Conservation (phyloP, 2,113 vertebrate genomes). For the Scomber colias region DNA sequence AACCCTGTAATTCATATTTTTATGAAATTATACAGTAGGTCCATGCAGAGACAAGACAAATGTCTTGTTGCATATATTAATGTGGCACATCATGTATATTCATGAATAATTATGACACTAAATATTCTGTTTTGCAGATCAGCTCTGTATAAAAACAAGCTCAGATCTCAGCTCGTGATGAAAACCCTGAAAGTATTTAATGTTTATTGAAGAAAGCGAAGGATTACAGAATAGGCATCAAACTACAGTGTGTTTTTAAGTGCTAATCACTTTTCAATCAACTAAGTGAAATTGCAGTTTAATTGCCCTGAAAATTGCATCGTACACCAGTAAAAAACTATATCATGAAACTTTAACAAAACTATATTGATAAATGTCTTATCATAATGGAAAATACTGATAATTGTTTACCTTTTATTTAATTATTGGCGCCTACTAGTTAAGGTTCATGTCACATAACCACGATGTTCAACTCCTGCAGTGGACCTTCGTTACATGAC, state of each 20-base stretch:
- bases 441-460: too few relatives aligned
- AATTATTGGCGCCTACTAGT: too few relatives aligned
- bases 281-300: conserved; percentile 8
- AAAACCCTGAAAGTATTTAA: conserved; percentile 12
- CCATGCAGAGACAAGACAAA: conserved; percentile 31
- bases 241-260: neutral
- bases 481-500: too few relatives aligned
- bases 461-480: too few relatives aligned
- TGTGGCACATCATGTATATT: conserved; percentile 36
- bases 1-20: neutral
- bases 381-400: neutral
- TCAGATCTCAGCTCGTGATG: conserved; percentile 9
- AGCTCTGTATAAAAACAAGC: conserved; percentile 17
- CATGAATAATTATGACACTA: conserved; percentile 34
- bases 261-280: conserved; percentile 9
- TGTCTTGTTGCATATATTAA: conserved; percentile 30
- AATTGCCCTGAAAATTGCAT: neutral
- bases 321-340: neutral
- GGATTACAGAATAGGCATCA: neutral
- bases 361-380: conserved; percentile 1
- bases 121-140: conserved; percentile 31
- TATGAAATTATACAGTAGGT: conserved; percentile 35
- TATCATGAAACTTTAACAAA: conserved; percentile 15
- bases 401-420: neutral
- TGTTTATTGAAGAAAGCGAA: conserved; percentile 16